These are phyloP conservation scores for Myopa testacea DNA, from an alignment of 2,888 invertebrate species.

Conservation along the genomic window DNA sequence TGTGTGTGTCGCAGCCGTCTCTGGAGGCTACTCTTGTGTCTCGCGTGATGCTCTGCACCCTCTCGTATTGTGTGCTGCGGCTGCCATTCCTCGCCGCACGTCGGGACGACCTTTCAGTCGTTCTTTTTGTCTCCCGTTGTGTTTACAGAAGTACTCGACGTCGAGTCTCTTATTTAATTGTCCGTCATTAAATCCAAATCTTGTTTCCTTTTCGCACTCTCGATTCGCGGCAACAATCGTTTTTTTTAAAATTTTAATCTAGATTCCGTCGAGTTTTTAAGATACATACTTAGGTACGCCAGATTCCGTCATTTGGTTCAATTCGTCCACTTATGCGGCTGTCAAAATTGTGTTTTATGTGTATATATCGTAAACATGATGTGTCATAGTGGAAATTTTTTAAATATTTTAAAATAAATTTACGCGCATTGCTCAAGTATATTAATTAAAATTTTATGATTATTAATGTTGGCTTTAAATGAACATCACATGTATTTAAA, in stretches of 20 bases:
- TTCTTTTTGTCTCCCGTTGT: slow-evolving; percentile 31
- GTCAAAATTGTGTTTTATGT: neutral
- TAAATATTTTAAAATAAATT: neutral
- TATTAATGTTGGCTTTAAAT: no score
- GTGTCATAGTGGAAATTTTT: neutral
- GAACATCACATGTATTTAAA: no score
- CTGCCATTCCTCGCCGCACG: neutral
- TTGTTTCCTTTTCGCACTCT: slow-evolving; percentile 6
- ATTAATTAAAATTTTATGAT: no score
- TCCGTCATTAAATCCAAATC: slow-evolving; percentile 19
- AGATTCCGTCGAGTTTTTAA: neutral
- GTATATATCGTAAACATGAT: neutral
- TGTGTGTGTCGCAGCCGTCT: slow-evolving; percentile 8
- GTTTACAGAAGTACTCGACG: slow-evolving; percentile 25
- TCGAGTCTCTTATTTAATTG: slow-evolving; percentile 22
- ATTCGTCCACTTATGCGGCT: neutral
- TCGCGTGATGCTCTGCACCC: neutral
- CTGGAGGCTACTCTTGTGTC: neutral
- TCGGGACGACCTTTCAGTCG: slow-evolving; percentile 14
- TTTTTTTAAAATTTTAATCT: slow-evolving; percentile 20
- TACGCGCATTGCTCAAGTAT: no score
- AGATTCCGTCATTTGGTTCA: neutral
- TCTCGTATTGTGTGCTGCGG: neutral
- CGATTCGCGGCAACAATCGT: neutral
- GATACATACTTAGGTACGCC: neutral